Conservation (phyloP, 2,797 vertebrate genomes). For the Bovichtus diacanthus region DNA sequence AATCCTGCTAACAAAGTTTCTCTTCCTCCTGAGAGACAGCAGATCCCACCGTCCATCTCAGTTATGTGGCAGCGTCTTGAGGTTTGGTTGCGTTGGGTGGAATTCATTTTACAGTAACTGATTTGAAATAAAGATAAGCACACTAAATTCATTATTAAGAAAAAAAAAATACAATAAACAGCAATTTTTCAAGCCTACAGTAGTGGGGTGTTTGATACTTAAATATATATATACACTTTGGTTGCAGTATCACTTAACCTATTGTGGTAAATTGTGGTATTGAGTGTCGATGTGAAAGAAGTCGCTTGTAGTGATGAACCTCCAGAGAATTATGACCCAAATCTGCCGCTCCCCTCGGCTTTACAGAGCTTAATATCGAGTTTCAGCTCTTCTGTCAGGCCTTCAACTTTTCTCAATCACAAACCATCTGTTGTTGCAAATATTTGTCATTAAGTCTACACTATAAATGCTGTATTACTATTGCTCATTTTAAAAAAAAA, state of each 20-base stretch:
- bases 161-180: neutral
- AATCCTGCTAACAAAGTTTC: neutral
- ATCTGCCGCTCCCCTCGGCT: neutral
- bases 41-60: neutral
- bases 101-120: neutral
- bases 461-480: neutral
- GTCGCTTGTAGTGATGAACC: neutral
- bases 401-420: no score
- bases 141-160: neutral
- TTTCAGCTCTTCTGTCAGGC: no score
- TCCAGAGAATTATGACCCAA: neutral
- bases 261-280: neutral
- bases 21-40: neutral
- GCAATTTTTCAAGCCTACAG: neutral
- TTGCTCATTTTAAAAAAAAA: neutral
- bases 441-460: constrained; percentile 6
- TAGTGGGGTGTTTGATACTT: neutral
- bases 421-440: neutral
- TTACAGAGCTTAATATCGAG: neutral
- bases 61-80: neutral
- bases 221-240: neutral
- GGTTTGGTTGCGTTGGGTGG: neutral
- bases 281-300: neutral
- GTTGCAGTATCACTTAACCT: neutral
- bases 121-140: neutral